These are phyloP conservation scores for Ditula angustiorana DNA, from an alignment of 2,888 invertebrate species.

Conservation along the genomic window DNA sequence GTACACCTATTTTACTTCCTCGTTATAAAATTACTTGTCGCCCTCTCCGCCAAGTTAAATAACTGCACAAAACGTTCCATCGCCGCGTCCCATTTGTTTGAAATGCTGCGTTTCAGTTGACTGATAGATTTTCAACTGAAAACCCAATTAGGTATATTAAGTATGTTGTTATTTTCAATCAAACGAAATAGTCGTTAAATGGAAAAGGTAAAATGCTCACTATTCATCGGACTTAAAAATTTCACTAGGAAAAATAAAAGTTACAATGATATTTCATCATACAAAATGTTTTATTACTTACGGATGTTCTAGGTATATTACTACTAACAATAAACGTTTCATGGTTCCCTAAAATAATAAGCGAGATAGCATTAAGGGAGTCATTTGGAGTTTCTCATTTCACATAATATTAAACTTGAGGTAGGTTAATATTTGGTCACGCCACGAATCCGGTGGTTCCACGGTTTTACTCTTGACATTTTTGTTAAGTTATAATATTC, in stretches of 20 bases:
- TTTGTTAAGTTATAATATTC: neutral
- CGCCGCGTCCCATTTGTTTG: slow-evolving; percentile 27
- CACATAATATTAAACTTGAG: slow-evolving; percentile 56
- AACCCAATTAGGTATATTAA: slow-evolving; percentile 31
- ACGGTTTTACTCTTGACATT: slow-evolving; percentile 40
- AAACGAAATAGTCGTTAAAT: slow-evolving; percentile 31
- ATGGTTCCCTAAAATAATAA: slow-evolving; percentile 58
- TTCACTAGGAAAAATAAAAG: neutral
- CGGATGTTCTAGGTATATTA: neutral
- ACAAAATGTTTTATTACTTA: slow-evolving; percentile 12
- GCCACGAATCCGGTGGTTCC: slow-evolving; percentile 56
- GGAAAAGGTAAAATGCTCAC: slow-evolving; percentile 12
- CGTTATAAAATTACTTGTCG: slow-evolving; percentile 29
- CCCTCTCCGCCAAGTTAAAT: slow-evolving; percentile 23
- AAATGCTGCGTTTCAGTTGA: slow-evolving; percentile 37
- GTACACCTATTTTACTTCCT: slow-evolving; percentile 23
- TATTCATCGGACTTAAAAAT: neutral
- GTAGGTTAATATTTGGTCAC: slow-evolving; percentile 60
- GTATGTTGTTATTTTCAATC: slow-evolving; percentile 33
- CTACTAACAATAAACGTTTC: slow-evolving; percentile 23
- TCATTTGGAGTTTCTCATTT: slow-evolving; percentile 65
- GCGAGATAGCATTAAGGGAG: slow-evolving; percentile 58
- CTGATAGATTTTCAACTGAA: slow-evolving; percentile 33
- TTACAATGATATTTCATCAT: neutral
- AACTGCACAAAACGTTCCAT: slow-evolving; percentile 28